phyloP scores from a whole-genome alignment of 35 echinoderm and acorn worm species.

The Ophioderma brevispina region DNA sequence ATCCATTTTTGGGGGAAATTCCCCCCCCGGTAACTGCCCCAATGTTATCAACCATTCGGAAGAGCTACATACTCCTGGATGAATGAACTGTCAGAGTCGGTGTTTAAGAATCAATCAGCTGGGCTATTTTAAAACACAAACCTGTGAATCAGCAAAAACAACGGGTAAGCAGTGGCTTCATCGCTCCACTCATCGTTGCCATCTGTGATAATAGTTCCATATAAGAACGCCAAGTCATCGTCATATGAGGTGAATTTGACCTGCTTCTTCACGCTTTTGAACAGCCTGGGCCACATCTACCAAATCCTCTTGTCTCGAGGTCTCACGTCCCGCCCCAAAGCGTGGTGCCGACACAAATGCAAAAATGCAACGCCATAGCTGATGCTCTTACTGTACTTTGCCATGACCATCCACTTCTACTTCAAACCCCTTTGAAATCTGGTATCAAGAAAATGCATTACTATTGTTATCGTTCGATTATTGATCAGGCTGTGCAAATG shows the following conservation, averaged over 20 bases:
- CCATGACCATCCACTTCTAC: slow-evolving; percentile 67
- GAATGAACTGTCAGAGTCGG: too few relatives aligned
- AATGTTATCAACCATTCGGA: too few relatives aligned
- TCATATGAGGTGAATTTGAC: slow-evolving; percentile 61
- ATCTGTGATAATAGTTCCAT: slow-evolving; percentile 93
- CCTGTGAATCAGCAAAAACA: slow-evolving; percentile 87
- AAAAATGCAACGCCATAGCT: slow-evolving; percentile 95
- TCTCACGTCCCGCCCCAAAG: slow-evolving; percentile 61
- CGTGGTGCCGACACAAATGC: slow-evolving; percentile 60
- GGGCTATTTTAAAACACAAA: neutral
- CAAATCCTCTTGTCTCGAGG: slow-evolving; percentile 31
- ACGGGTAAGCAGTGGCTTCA: slow-evolving; percentile 74
- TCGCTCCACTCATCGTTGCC: slow-evolving; percentile 75
- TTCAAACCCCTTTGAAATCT: too few relatives aligned
- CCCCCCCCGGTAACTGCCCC: too few relatives aligned
- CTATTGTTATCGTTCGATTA: too few relatives aligned
- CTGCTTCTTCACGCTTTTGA: slow-evolving; percentile 51
- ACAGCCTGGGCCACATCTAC: slow-evolving; percentile 47
- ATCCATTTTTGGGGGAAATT: too few relatives aligned
- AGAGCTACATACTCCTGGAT: too few relatives aligned
- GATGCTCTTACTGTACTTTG: slow-evolving; percentile 76
- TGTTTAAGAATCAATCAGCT: too few relatives aligned
- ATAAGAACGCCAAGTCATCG: slow-evolving; percentile 83
- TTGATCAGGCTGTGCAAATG: too few relatives aligned
- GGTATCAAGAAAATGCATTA: too few relatives aligned